Evolutionary conservation across 2,797 vertebrate genomes (phyloP), one percentile per base, ranked within the genome.

Genomic region (Myioborus melanocephalus): DNA sequence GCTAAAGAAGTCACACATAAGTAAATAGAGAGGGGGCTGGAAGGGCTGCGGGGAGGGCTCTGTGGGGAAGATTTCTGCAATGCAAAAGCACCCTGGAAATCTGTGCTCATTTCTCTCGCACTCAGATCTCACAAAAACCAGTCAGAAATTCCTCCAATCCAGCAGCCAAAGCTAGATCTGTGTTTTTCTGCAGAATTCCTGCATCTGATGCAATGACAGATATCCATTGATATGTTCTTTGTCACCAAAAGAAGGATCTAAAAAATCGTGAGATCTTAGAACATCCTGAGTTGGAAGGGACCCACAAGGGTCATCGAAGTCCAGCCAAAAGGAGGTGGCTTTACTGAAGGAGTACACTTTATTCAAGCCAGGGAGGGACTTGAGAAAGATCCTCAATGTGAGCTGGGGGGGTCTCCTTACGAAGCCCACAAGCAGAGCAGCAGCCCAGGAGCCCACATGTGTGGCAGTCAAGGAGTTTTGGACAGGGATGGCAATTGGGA

Each of bases 111-210:
- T 87, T 90, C 39, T 82, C 41, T 23, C 1, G 0, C 5, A 23
- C 17, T 73, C 34, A 41, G 21, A 41, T 34, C 14, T 86, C n/a
- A 83, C 7, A 9, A 11, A 64, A 81, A 37, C 3, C 6, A 23
- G 15, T 46, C 15, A 63, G 34, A 83, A 63, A 59, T 5, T 53
- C 8, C 30, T 59, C 64, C 9, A 15, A 5, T 20, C 4, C 2
- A 1, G 22, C 30, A 22, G 27, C 20, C 2, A 1, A 83, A 86
- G 49, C 4, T 63, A 49, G 26, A 61, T 65, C 28, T 0, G 0
- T 1, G 44, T 17, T 84, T 26, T 65, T 81, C 55, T 46, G 44
- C 14, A 32, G 7, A 55, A 75, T 49, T 92, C 8, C 21, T 70
- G 23, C 15, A 77, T 24, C 14, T 10, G 14, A 66, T 1, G 1